A percentile compares a stretch with the other conserved stretches of the same genome.
phyloP scores from a whole-genome alignment of 2,113 vertebrate genomes.

The Mixornis gularis region DNA sequence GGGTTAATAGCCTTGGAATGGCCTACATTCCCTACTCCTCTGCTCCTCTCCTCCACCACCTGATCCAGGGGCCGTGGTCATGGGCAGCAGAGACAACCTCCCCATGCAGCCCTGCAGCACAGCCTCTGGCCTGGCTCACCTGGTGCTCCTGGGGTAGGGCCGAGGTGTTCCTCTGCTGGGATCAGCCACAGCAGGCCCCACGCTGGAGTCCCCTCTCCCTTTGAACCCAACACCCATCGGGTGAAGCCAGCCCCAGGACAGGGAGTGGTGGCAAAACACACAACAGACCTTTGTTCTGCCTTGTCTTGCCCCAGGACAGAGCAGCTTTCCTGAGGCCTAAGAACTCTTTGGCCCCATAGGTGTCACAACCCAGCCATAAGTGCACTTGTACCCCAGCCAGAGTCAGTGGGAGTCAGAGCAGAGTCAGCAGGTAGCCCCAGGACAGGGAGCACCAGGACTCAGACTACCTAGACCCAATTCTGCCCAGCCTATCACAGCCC shows the following conservation, averaged over 20 bases:
- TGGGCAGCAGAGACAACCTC: not conserved
- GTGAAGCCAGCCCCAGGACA: not conserved
- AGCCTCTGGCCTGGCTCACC: not conserved
- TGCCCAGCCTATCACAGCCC: not conserved
- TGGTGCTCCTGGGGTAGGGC: not conserved
- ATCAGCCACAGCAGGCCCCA: not conserved
- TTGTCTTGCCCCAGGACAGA: not conserved
- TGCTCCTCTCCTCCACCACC: not conserved
- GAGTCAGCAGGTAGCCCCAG: not conserved
- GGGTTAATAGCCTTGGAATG: not conserved
- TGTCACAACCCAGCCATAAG: not conserved
- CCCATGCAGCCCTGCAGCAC: not conserved
- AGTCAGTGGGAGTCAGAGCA: not conserved
- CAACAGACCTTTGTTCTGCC: not conserved
- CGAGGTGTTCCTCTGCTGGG: not conserved
- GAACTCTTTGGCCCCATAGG: not conserved
- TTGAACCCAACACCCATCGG: not conserved
- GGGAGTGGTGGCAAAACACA: not conserved
- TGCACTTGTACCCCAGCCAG: not conserved
- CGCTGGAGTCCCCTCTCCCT: not conserved
- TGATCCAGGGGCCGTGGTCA: not conserved
- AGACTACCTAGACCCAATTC: not conserved
- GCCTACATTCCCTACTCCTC: not conserved
- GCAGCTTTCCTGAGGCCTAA: not conserved
- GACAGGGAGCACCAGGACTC: not conserved